Conservation (phyloP, 92 coral and sea anemone species). For the Umimayanthus kanabou region DNA sequence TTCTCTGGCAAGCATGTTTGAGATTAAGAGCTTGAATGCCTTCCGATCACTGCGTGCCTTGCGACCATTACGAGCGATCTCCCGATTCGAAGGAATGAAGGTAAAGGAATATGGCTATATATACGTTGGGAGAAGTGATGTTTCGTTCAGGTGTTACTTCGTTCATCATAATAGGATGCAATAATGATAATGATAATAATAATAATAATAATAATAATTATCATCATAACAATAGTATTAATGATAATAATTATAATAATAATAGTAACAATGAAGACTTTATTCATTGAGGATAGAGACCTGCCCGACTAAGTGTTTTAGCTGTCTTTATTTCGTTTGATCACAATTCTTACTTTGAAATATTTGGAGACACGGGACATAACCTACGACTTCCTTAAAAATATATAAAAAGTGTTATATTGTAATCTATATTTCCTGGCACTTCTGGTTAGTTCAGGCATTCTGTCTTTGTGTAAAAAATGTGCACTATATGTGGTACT, state of each 20-base stretch:
- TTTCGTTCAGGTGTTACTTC: no score
- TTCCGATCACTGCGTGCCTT: conserved; percentile 97
- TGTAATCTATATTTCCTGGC: neutral
- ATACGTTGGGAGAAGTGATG: no score
- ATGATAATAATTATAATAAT: no score
- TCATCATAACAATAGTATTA: no score
- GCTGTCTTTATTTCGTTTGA: neutral
- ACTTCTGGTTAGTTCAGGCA: neutral
- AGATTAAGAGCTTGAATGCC: conserved; percentile 86
- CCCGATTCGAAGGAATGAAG: conserved; percentile 99
- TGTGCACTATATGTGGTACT: neutral
- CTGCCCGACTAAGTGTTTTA: neutral
- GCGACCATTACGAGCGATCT: conserved; percentile 95
- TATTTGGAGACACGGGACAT: neutral
- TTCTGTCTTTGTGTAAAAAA: no score
- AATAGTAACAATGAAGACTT: no score
- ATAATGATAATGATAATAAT: no score
- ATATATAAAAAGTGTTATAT: no score
- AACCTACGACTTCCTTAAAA: no score
- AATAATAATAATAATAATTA: no score
- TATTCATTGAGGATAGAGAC: no score
- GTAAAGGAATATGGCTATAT: conserved; percentile 49
- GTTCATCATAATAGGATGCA: no score
- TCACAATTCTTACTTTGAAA: neutral
- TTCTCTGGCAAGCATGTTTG: conserved; percentile 89